Conservation (phyloP, 1,140 invertebrate genomes). For the Ptiloglossa arizonensis region DNA sequence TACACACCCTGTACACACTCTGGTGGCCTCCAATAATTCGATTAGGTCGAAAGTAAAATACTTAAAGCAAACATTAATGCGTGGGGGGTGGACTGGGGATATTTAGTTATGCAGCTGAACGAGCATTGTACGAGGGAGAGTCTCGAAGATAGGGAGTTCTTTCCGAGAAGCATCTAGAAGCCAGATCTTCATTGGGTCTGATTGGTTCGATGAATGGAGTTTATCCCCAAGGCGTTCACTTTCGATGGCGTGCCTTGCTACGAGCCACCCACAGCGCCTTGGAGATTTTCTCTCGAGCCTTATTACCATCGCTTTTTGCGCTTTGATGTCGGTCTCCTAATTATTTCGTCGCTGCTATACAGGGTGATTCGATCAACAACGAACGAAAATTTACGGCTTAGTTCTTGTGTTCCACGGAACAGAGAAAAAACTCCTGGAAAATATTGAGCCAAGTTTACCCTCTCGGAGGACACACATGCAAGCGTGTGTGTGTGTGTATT, state of each 20-base stretch:
- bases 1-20: not conserved
- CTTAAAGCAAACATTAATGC: not conserved
- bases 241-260: not conserved
- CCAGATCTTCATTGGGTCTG: slow-evolving; percentile 13
- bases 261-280: slow-evolving; percentile 9
- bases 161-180: slow-evolving; percentile 20
- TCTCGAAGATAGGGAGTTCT: slow-evolving; percentile 10
- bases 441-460: too few species aligned
- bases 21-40: not conserved
- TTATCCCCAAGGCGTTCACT: slow-evolving; percentile 16
- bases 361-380: not conserved
- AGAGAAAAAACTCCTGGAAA: too few species aligned
- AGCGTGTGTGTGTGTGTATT: too few species aligned
- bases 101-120: not conserved
- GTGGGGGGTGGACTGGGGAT: too few species aligned
- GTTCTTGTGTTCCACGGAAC: too few species aligned
- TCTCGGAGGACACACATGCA: too few species aligned
- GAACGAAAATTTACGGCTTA: too few species aligned
- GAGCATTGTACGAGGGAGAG: slow-evolving; percentile 6
- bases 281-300: not conserved
- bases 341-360: not conserved
- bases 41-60: not conserved
- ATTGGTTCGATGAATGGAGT: slow-evolving; percentile 21
- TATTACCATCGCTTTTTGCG: not conserved
- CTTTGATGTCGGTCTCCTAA: not conserved